Base-by-base conservation (phyloP, 2,113 vertebrate species). In the Platycercus adscitus region DNA sequence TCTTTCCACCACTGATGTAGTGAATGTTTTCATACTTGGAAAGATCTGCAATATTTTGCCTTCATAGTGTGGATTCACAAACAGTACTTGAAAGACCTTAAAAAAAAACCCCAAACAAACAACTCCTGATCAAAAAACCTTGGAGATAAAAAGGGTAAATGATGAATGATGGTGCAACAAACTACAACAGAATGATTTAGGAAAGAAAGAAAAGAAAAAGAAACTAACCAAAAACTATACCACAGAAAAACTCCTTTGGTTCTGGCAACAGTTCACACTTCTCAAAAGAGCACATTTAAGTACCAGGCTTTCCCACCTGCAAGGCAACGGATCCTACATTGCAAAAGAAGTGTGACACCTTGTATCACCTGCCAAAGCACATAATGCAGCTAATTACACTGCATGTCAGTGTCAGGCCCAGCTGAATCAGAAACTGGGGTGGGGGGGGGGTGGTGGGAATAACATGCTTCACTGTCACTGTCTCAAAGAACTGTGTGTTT, bases 231-330 rank as follows among this genome's bases (percentile, higher is more conserved):
- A 35, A 35, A 17, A 41, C 46, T 89, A 73, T 50, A 9, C 37
- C 64, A 77, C 28, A n/a, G 37, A 79, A 75, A 81, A 50, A 43
- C 31, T 50, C 33, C 80, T 77, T 81, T 44, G 65, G 50, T 81
- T 89, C 81, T 88, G 91, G 8, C 80, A 95, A 53, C 77, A 56
- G 88, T 81, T 69, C 81, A 78, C 7, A 9, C 76, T 92, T 94
- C 53, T 87, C 60, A 93, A 43, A 25, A 47, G 69, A 78, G 56
- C 25, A 49, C 29, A 8, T 79, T 91, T 78, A 84, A 73, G 31
- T 20, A 8, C 56, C 35, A 82, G 43, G n/a, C 20, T 93, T 94
- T 95, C 89, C 73, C 89, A 96, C 72, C 91, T 86, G 68, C 84
- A 93, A 92, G 60, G 58, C 53, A 63, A 94, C 93, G 78, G 53